Base-by-base conservation (phyloP, 2,113 vertebrate genomes). In the Chauna torquata region DNA sequence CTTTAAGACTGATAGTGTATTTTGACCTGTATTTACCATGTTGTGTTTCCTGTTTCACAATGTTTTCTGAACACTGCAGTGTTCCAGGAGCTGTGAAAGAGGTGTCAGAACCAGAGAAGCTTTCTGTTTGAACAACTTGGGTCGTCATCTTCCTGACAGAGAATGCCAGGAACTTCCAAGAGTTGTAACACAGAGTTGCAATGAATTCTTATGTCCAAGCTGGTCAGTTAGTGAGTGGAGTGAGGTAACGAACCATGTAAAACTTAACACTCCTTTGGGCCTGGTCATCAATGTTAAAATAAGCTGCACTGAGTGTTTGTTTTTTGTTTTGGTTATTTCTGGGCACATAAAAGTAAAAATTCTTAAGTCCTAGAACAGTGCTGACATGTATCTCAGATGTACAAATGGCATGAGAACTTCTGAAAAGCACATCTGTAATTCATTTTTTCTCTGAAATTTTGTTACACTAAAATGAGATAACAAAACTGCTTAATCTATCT, bases 191-290 rank as follows among this genome's bases (percentile, higher is more conserved):
- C 98, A 99, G 95, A 96, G 66, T 54, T 99, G 99, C 96, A 98
- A 98, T 57, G 98, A 99, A 47, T 98, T 99, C 92, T 96, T 97
- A 18, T 99, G 99, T 96, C 99, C 99, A 16, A 97, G 95, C 57
- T 99, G 99, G 99, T 98, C 94, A 4, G 84, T 98, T 93, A 98
- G 98, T 95, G 99, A 99, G 82, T 99, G 99, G 99, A 99, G 98
- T 3, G 99, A 99, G 99, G 99, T 99, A 98, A 97, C 82, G 52
- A 85, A 84, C 66, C 20, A 16, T 22, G 5, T 20, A 54, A 94
- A 94, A 58, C 16, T 88, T 64, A 76, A 92, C 40, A 65, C 6
- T 24, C 1, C 52, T 93, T 81, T 47, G 3, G 8, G 49, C 27
- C 15, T 90, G 6, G 8, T 80, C 45, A 47, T 40, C 0, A 0